Evolutionary conservation across 2,797 vertebrate genomes (phyloP), one percentile per base, ranked within the genome.

Genomic region (Antrozous pallidus): DNA sequence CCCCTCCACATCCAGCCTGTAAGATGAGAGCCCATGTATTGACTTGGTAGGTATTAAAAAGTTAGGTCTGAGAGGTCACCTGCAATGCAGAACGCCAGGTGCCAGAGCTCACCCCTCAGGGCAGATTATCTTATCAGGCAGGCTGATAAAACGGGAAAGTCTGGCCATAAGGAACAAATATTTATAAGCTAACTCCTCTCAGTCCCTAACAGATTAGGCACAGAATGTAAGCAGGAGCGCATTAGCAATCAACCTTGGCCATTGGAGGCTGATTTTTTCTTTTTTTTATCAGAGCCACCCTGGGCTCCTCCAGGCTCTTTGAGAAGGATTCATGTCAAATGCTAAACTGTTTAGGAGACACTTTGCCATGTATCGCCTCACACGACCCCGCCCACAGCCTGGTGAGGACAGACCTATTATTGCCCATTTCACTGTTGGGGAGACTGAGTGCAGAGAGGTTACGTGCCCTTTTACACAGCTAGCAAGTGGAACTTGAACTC

Each of bases 151-250:
- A 84, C 87, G 9, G 77, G 91, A 70, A 97, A 89, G 74, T 78
- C 88, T 63, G 95, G 61, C 85, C 82, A 82, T 54, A 67, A 91
- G 94, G 90, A 97, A 63, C 95, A 96, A 95, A 97, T 95, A 96
- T 94, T 95, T 94, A 93, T 90, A 86, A 95, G 85, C 79, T 31
- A 31, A 67, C 91, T 73, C 91, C 71, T 94, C 77, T 85, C 47
- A 28, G 69, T 71, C 45, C 74, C 1, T 22, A 54, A 26, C 24
- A 75, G 94, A 95, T 91, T 92, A 95, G 92, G 69, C 92, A 86
- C 56, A 71, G 74, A 94, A 31, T 6, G 31, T 38, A 70, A 88
- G 65, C 33, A 42, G 77, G 69, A 67, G 61, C 54, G 65, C 33
- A 90, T 28, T 17, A 71, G 63, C 49, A 9, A 5, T 61, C 26